These are phyloP conservation scores for Stramonita haemastoma DNA, from an alignment of 2,888 invertebrate species.

Conservation along the genomic window DNA sequence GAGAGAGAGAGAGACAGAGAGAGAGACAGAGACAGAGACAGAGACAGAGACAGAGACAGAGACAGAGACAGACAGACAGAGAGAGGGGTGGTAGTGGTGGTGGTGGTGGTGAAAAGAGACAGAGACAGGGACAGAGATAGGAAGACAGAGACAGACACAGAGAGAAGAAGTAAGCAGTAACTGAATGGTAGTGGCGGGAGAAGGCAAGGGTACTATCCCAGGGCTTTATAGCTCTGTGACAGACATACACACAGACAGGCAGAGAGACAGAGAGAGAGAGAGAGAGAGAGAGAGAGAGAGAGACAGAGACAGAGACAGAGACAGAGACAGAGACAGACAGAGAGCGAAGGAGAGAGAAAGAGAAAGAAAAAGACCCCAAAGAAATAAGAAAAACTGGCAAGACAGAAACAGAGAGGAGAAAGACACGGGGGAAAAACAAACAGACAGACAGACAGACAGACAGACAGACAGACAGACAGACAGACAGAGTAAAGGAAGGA, in stretches of 20 bases:
- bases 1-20: background rate
- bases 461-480: too few relatives aligned
- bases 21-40: background rate
- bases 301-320: too few relatives aligned
- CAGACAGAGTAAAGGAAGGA: too few relatives aligned
- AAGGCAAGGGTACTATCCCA: too few relatives aligned
- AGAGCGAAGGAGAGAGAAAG: background rate
- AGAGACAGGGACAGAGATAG: background rate
- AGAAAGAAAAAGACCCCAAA: background rate
- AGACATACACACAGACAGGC: too few relatives aligned
- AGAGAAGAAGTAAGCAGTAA: too few relatives aligned
- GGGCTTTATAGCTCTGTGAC: too few relatives aligned
- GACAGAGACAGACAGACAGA: background rate
- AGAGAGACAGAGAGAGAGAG: constrained; percentile 18
- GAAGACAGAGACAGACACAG: background rate
- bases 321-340: too few relatives aligned
- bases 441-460: too few relatives aligned
- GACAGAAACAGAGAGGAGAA: background rate
- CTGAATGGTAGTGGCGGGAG: too few relatives aligned
- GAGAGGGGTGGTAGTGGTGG: background rate
- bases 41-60: background rate
- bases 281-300: background rate
- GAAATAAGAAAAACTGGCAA: background rate
- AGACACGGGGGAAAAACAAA: too few relatives aligned
- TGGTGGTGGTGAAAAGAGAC: background rate